A percentile compares a stretch with the other conserved stretches of the same genome.
phyloP scores from a whole-genome alignment of 1,140 invertebrate species.

The Akabosia matsudoensis region DNA sequence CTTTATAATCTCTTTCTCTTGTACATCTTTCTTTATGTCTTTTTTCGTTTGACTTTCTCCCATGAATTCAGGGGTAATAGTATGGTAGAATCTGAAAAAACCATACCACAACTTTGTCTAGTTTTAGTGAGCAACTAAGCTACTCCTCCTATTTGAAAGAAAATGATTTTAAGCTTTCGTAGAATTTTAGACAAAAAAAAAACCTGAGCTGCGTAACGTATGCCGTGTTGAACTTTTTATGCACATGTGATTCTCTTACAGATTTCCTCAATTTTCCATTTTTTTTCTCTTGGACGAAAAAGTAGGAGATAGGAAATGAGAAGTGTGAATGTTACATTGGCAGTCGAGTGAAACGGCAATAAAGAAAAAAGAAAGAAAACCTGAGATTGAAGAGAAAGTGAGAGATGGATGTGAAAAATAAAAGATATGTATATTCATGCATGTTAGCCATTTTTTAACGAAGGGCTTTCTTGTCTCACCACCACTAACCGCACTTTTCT shows the following conservation, averaged over 20 bases:
- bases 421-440: constrained; percentile 15
- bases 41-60: background rate
- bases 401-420: constrained; percentile 4
- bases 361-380: background rate
- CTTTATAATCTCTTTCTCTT: constrained; percentile 13
- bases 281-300: background rate
- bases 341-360: background rate
- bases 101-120: background rate
- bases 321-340: background rate
- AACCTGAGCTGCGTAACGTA: too few relatives aligned
- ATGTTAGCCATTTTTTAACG: constrained; percentile 6
- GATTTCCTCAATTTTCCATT: background rate
- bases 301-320: background rate
- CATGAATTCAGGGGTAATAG: too few relatives aligned
- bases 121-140: background rate
- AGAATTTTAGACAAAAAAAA: too few relatives aligned
- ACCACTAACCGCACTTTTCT: background rate
- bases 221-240: background rate
- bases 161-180: too few relatives aligned
- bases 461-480: background rate
- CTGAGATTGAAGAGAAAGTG: background rate
- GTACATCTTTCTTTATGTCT: background rate
- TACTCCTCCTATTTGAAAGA: background rate
- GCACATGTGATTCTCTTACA: background rate
- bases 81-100: too few relatives aligned